Evolutionary conservation across 2,113 vertebrate species (phyloP), one percentile per base, ranked within the genome.

Genomic region (Trematomus loennbergii): DNA sequence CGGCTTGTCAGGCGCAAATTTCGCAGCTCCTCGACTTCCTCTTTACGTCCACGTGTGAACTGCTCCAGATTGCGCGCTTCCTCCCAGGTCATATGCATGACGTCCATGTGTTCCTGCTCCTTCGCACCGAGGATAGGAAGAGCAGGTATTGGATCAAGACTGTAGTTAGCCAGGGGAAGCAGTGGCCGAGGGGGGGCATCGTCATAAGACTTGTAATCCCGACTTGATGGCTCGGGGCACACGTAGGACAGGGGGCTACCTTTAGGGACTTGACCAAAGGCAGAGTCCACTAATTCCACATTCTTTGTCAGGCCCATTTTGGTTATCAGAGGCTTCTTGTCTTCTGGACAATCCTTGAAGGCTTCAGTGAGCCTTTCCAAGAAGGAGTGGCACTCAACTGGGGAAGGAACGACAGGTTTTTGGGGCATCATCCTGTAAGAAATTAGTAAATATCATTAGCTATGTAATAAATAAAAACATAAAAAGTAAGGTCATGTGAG

Each of bases 161-260:
- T 40, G 22, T 82, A 17, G 12, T 1, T 0, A 13, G 59, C 4
- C 10, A 82, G 16, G 20, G 87, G 87, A 65, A 90, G 80, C 12
- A 4, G 22, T 0, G 86, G 89, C 1, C 25, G 75, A 29, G 36
- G 50, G 11, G 86, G 86, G 15, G 75, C 73, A 13, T 84, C 12
- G 0, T 45, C 49, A 17, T 64, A 4, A 1, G 25, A 40, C 4
- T 0, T 69, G 58, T 60, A 89, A 81, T 84, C 81, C 13, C 22
- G 16, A 66, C 15, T 22, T 17, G 75, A 84, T n/a, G 89, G 79
- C 8, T 79, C 4, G 2, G 87, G 87, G 43, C 18, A 68, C 46
- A 87, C 82, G 65, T 83, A 88, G n/a, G 84, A 88, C 17, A 89
- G 50, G 4, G 80, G 75, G 12, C 29, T 52, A 57, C 87, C 91